Base-by-base conservation (phyloP, 2,888 invertebrate genomes). In the Drosophila affinis region DNA sequence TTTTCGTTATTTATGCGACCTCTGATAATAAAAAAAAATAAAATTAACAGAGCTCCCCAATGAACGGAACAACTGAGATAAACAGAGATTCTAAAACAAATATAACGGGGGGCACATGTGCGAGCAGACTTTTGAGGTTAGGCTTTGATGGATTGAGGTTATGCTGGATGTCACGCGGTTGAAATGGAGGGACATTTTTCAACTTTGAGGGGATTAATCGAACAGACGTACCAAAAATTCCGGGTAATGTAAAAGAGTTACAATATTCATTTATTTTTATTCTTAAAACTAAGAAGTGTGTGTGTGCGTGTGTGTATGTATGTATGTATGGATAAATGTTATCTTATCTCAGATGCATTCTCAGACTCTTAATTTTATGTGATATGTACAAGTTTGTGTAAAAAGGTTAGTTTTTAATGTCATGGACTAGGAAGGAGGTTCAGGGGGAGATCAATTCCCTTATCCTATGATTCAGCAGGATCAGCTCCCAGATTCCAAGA, bases 1-100 rank as follows among this genome's bases (percentile, higher is more conserved):
- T 56, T 74, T 51, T 68, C 45, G 67, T 68, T 57, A 68, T 68
- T 70, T 70, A 70, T 70, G 69, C 34, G 49, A 34, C 46, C 46
- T 29, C 34, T 70, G 69, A 70, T 70, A 70, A 72, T 59, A 49
- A 12, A 39, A 12, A 14, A 18, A 45, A 21, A 21, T 21, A 21
- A 21, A 3, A 21, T 3, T 3, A 49, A 27, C 10, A 21, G 3
- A n/a, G 6, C 48, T 32, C 21, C 18, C 18, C 62, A 49, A 34
- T 52, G 56, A 57, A 29, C 7, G 5, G 24, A 24, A 5, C 52
- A 32, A 17, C 57, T 68, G 68, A 56, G 57, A 21, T 57, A 57
- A 57, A 52, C 39, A 57, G 67, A 51, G 60, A 55, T 70, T 60
- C 55, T 21, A 60, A 46, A 52, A 24, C 54, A 54, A 59, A 68